Evolutionary conservation across 2,113 vertebrate genomes (phyloP).

Genomic region (cattle (Bos taurus)): DNA sequence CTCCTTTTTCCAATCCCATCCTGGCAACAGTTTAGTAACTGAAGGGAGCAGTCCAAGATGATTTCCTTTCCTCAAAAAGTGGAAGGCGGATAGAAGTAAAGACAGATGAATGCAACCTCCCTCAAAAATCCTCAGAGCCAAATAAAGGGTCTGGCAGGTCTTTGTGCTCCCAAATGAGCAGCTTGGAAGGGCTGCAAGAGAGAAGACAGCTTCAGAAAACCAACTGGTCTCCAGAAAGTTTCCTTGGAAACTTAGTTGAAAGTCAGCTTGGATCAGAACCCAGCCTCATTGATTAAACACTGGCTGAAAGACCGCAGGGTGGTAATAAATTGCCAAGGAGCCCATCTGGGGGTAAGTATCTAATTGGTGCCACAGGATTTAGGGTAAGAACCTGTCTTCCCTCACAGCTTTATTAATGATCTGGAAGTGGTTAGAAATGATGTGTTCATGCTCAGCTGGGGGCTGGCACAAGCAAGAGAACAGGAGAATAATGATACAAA

Average conservation of each 20-base stretch:
- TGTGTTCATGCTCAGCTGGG: background rate
- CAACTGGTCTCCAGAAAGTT: constrained; percentile 50
- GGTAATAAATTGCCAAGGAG: constrained; percentile 39
- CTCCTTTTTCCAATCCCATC: background rate
- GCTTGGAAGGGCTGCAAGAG: background rate
- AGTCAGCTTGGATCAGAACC: constrained; percentile 22
- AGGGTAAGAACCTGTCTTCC: constrained; percentile 41
- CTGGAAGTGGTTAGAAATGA: constrained; percentile 32
- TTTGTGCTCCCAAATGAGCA: background rate
- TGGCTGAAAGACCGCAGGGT: constrained; percentile 1
- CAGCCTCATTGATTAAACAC: constrained; percentile 43
- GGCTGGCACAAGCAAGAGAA: background rate
- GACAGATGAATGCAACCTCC: background rate
- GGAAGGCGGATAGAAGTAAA: background rate
- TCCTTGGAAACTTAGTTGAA: constrained; percentile 34
- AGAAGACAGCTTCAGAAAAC: background rate
- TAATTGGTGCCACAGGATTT: constrained; percentile 37
- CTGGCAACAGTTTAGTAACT: background rate
- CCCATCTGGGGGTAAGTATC: background rate
- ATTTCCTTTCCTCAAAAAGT: background rate
- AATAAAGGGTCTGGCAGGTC: constrained; percentile 13
- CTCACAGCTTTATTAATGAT: constrained; percentile 40
- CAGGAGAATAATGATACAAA: constrained; percentile 15
- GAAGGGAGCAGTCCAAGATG: background rate
- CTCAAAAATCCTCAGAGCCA: background rate